These are phyloP conservation scores for Neelides sp. DNA, from an alignment of 1,140 invertebrate species.

Conservation along the genomic window DNA sequence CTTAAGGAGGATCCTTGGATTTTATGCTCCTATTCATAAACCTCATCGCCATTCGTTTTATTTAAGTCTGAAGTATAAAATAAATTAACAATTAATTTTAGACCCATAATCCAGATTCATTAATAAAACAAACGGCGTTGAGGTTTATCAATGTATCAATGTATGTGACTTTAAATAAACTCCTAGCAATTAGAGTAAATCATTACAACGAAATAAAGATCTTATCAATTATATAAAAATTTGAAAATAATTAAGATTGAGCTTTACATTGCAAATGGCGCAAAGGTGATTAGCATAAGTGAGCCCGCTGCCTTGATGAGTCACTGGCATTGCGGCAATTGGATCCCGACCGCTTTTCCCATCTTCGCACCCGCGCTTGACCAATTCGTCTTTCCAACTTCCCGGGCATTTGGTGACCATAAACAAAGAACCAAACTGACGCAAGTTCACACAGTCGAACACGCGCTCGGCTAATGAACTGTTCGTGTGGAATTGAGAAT, in stretches of 20 bases:
- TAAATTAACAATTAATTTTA: no score
- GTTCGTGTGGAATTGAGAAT: slow-evolving; percentile 34
- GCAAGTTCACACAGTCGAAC: slow-evolving; percentile 37
- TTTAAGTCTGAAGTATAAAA: slow-evolving; percentile 24
- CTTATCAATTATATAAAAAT: no score
- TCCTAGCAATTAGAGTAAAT: no score
- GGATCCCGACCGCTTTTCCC: slow-evolving; percentile 35
- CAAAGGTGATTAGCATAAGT: slow-evolving; percentile 47
- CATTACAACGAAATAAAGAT: no score
- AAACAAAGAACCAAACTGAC: slow-evolving; percentile 39
- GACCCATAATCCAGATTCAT: no score
- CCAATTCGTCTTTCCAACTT: slow-evolving; percentile 34
- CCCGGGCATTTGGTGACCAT: slow-evolving; percentile 38
- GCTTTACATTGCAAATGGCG: slow-evolving; percentile 44
- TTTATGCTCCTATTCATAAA: no score
- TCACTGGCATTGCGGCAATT: slow-evolving; percentile 38
- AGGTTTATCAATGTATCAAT: no score
- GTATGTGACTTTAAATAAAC: no score
- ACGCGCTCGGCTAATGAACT: slow-evolving; percentile 16
- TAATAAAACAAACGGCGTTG: no score
- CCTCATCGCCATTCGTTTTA: slow-evolving; percentile 25
- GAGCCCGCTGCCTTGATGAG: slow-evolving; percentile 35
- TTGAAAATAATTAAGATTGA: no score
- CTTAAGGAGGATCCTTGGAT: no score
- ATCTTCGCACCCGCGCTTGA: slow-evolving; percentile 34